Conservation (phyloP, 2,797 vertebrate species). For the Crotalus adamanteus region DNA sequence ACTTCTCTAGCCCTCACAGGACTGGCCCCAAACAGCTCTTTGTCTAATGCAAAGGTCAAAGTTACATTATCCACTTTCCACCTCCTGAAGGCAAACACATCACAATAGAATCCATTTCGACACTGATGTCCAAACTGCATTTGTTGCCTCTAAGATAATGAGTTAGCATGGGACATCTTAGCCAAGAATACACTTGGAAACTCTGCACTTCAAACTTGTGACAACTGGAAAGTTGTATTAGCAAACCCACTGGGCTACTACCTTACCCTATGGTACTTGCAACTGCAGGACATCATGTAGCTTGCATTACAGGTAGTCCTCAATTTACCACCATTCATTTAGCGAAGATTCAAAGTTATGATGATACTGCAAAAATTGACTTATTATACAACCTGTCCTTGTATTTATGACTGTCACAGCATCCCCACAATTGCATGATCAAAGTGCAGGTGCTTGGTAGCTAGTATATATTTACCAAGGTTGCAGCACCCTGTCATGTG, state of each 20-base stretch:
- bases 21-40: not conserved
- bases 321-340: not conserved
- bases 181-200: not conserved
- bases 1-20: not conserved
- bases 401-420: not conserved
- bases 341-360: no score
- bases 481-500: not conserved
- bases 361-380: not conserved
- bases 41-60: not conserved
- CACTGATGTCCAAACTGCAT: not conserved
- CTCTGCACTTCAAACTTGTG: not conserved
- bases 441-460: not conserved
- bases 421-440: not conserved
- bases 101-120: not conserved
- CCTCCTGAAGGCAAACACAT: not conserved
- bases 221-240: not conserved
- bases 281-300: not conserved
- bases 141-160: not conserved
- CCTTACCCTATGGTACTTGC: not conserved
- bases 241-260: not conserved
- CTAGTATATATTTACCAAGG: not conserved
- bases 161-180: not conserved
- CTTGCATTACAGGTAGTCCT: not conserved
- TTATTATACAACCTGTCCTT: not conserved
- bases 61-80: not conserved